Evolutionary conservation across 2,113 vertebrate genomes (phyloP).

Genomic region (Pungitius pungitius): DNA sequence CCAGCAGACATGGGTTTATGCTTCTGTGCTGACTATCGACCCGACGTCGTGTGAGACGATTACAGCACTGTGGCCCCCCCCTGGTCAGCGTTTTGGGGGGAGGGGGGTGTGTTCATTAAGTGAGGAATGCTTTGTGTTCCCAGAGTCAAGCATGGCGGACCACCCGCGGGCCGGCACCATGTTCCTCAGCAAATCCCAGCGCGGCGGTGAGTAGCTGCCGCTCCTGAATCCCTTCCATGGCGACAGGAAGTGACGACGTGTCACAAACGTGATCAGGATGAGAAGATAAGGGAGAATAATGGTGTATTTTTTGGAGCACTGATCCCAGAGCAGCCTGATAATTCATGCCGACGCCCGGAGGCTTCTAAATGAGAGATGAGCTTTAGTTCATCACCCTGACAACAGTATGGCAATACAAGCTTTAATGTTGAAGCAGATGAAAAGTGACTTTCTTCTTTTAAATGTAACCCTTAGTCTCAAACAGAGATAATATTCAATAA

Average conservation of each 20-base stretch:
- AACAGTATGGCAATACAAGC: neutral
- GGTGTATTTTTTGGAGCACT: neutral
- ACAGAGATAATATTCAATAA: neutral
- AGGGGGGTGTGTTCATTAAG: too few species aligned
- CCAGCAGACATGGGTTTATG: too few species aligned
- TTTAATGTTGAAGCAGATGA: neutral
- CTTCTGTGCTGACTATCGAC: neutral
- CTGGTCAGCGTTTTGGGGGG: too few species aligned
- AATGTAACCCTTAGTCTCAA: neutral
- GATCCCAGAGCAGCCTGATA: neutral
- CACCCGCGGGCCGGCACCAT: conserved; percentile 91
- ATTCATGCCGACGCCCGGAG: conserved; percentile 20
- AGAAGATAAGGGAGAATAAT: neutral
- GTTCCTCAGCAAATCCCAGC: conserved; percentile 97
- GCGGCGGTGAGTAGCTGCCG: conserved; percentile 84
- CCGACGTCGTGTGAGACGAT: neutral
- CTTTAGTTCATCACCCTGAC: conserved; percentile 14
- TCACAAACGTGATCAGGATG: neutral
- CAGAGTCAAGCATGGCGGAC: conserved; percentile 92
- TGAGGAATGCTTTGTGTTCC: conserved; percentile 20
- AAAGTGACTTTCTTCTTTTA: neutral
- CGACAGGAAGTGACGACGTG: too few species aligned
- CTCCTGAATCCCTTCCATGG: neutral
- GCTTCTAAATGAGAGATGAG: conserved; percentile 17
- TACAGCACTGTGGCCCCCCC: neutral